Evolutionary conservation across 1,140 invertebrate genomes (phyloP), one percentile per base, ranked within the genome.

Genomic region (Linepithema humile): DNA sequence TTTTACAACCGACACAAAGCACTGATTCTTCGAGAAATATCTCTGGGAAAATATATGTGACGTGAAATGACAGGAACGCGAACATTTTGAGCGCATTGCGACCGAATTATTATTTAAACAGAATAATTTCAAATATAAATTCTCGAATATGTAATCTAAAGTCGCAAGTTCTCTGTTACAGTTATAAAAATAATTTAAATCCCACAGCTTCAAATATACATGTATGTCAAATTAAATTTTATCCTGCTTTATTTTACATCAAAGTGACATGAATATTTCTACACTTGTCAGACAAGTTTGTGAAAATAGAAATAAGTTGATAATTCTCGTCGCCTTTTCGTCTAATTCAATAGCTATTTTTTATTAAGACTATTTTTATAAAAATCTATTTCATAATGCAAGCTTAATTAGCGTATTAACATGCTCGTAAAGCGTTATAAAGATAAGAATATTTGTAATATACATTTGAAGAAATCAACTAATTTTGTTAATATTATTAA

Each of bases 1-100:
- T 35, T 60, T 83, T 83, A 50, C 15, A 72, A 15, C 64, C 29
- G 26, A 12, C 15, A 82, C 15, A 48, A 67, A 40, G 35, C 48
- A 15, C 35, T 15, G 57, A 64, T 40, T 60, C 50, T 26, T 29
- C n/a, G 0, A 15, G 23, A n/a, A 45, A 65, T 23, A 32, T 74
- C 55, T 15, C 26, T 45, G n/a, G 29, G 29, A 6, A n/a, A 20
- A 7, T 53, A 29, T 43, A 23, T 57, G 23, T n/a, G 48, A 26
- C 3, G 15, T 78, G 23, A 17, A 60, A 53, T 38, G 10, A 73
- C n/a, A 40, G 9, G 23, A 43, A 5, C 10, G 29, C 26, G 23
- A 29, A 12, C 50, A 40, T 26, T 70, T 12, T 9, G 2, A 43
- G 26, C 3, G 29, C 23, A 38, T 38, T 1, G 12, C 10, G 3